Evolutionary conservation across 2,888 invertebrate species (phyloP).

Genomic region (Mimumesa dahlbomi): DNA sequence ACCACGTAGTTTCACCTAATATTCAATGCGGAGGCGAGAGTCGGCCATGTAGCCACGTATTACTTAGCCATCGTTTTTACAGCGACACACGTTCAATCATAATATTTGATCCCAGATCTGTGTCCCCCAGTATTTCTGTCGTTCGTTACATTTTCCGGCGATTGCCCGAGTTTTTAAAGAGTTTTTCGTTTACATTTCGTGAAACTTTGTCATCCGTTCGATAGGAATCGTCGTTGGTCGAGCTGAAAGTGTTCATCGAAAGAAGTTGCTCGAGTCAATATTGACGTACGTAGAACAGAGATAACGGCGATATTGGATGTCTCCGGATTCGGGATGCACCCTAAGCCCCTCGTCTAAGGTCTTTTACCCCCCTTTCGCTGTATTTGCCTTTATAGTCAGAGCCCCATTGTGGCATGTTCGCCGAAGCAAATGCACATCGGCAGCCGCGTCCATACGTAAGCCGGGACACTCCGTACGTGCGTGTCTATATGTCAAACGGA

Average conservation of each 20-base stretch:
- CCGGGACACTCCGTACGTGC: conserved; percentile 41
- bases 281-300: conserved; percentile 74
- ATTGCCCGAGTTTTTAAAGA: too few relatives aligned
- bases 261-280: conserved; percentile 73
- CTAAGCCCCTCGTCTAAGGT: conserved; percentile 25
- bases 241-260: conserved; percentile 34
- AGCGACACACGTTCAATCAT: not conserved
- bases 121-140: conserved; percentile 9
- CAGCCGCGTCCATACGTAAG: conserved; percentile 52
- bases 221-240: not conserved
- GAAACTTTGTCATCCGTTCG: not conserved
- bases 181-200: not conserved
- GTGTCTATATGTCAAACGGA: conserved; percentile 11
- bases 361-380: conserved; percentile 31
- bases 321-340: conserved; percentile 53
- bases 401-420: conserved; percentile 78
- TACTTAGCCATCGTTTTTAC: conserved; percentile 23
- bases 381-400: conserved; percentile 71
- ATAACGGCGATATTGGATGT: conserved; percentile 79
- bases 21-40: conserved; percentile 19
- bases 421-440: conserved; percentile 78
- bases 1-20: conserved; percentile 32
- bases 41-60: not conserved
- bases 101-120: conserved; percentile 10
- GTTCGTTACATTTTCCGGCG: conserved; percentile 3